Evolutionary conservation across 2,797 vertebrate genomes (phyloP).

Genomic region (Nasua narica): DNA sequence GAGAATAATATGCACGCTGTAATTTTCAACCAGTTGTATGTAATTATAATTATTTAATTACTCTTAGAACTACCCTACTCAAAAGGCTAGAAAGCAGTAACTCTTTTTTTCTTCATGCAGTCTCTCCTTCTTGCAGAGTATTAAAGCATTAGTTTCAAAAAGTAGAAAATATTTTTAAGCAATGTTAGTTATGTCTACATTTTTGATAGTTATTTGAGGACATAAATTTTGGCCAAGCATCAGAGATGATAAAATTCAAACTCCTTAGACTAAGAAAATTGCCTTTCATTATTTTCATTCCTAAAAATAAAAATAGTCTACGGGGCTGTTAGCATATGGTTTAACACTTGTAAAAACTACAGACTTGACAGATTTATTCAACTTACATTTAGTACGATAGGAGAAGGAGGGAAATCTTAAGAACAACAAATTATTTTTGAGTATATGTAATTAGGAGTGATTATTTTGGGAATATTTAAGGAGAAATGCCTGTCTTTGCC

Average conservation of each 20-base stretch:
- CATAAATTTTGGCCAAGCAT: background rate
- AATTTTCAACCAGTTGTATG: conserved; percentile 32
- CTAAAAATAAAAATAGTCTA: conserved; percentile 1
- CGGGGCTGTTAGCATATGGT: background rate
- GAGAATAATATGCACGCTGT: background rate
- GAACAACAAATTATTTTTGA: conserved; percentile 4
- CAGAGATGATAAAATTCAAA: conserved; percentile 5
- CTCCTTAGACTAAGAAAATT: conserved; percentile 29
- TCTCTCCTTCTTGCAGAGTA: conserved; percentile 36
- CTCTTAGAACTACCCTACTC: background rate
- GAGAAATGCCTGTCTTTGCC: background rate
- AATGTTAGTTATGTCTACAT: background rate
- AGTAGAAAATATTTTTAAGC: conserved; percentile 9
- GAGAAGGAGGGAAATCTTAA: background rate
- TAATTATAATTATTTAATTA: conserved; percentile 46
- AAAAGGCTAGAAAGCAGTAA: background rate
- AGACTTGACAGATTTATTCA: background rate
- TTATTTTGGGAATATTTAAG: conserved; percentile 8
- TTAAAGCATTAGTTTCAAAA: conserved; percentile 42
- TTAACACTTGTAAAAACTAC: background rate
- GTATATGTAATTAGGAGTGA: background rate
- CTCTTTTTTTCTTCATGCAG: conserved; percentile 22
- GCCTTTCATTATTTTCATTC: background rate
- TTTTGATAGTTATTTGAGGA: conserved; percentile 30
- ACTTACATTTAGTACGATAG: background rate